A percentile compares a stretch with the other conserved stretches of the same genome.
Conservation (phyloP, 2,888 invertebrate species). For the Drosophila imparisetae region DNA sequence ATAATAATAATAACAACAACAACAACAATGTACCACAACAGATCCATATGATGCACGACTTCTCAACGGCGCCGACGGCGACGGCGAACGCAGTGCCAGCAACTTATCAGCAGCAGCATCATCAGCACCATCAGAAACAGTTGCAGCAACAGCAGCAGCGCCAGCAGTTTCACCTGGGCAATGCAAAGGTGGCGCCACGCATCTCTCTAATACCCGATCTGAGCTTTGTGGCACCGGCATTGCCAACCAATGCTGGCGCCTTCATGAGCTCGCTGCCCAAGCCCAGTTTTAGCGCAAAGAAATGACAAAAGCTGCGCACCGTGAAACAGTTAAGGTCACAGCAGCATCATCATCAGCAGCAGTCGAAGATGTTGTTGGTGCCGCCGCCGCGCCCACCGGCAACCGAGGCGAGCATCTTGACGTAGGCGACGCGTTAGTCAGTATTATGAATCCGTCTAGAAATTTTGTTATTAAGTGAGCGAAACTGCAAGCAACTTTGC, state of each 20-base stretch:
- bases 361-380: conserved; percentile 31
- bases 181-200: conserved; percentile 83
- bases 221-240: conserved; percentile 85
- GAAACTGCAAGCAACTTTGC: conserved; percentile 25
- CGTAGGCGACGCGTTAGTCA: conserved; percentile 62
- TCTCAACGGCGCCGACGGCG: conserved; percentile 74
- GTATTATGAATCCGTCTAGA: conserved; percentile 79
- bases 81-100: conserved; percentile 32
- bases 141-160: conserved; percentile 49
- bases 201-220: conserved; percentile 86
- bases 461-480: conserved; percentile 52
- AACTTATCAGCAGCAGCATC: conserved; percentile 60
- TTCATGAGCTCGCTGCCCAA: conserved; percentile 83
- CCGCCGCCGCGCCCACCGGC: conserved; percentile 43
- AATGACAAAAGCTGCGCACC: conserved; percentile 84
- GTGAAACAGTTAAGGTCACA: conserved; percentile 39
- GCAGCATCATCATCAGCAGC: conserved; percentile 30
- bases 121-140: conserved; percentile 50
- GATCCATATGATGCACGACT: conserved; percentile 83
- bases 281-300: conserved; percentile 81
- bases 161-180: conserved; percentile 78
- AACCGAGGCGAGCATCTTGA: conserved; percentile 60
- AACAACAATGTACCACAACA: conserved; percentile 75
- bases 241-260: conserved; percentile 83
- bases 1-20: conserved; percentile 51